phyloP scores from a whole-genome alignment of 2,113 vertebrate species.

The Penelope pileata region DNA sequence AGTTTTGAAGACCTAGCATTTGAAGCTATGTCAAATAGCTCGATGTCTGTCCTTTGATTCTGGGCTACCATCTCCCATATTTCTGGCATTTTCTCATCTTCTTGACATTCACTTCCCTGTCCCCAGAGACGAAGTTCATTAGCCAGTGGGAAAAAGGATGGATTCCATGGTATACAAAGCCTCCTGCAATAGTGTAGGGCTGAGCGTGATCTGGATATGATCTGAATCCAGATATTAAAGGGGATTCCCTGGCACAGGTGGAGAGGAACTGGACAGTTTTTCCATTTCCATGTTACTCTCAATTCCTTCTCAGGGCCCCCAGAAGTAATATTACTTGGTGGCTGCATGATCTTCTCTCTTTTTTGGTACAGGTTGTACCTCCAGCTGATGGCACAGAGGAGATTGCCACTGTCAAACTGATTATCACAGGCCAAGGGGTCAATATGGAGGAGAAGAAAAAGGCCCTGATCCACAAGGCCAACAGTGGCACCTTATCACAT shows the following conservation, averaged over 20 bases:
- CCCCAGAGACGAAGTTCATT: neutral
- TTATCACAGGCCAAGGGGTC: constrained; percentile 24
- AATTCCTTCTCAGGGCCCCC: neutral
- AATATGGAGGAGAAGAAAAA: constrained; percentile 59
- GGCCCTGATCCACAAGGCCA: constrained; percentile 56
- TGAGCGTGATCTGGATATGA: neutral
- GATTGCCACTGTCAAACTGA: constrained; percentile 41
- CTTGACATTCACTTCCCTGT: neutral
- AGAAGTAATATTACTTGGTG: neutral
- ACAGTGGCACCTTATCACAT: neutral
- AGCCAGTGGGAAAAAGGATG: neutral
- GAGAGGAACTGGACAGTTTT: neutral
- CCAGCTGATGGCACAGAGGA: constrained; percentile 35
- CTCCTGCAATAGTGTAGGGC: neutral
- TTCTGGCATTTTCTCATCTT: neutral
- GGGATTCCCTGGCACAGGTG: neutral
- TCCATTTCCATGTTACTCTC: neutral
- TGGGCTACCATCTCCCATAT: neutral
- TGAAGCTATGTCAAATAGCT: neutral
- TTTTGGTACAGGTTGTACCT: constrained; percentile 46
- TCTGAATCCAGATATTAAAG: neutral
- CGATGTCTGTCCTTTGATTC: neutral
- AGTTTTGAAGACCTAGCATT: neutral
- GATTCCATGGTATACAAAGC: neutral
- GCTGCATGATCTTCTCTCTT: neutral